Evolutionary conservation across 2,888 invertebrate species (phyloP).

Genomic region (Noctua janthe): DNA sequence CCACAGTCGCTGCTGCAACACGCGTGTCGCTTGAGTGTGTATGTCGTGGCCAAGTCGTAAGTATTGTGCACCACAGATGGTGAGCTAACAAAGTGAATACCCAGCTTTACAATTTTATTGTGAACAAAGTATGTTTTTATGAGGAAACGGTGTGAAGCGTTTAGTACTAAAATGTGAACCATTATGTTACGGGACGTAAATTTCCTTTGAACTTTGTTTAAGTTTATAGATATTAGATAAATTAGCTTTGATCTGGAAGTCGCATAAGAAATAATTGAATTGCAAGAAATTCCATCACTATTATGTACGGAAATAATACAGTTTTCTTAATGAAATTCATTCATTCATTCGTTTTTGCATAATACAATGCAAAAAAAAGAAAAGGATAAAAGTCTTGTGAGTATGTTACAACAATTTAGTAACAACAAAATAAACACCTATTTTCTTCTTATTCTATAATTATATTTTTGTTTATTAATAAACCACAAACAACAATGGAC

Average conservation of each 20-base stretch:
- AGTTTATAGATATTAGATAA: neutral
- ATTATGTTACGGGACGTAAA: neutral
- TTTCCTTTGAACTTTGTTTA: neutral
- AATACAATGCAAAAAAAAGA: neutral
- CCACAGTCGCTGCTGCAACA: neutral
- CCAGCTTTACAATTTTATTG: slow-evolving; percentile 38
- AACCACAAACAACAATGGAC: slow-evolving; percentile 6
- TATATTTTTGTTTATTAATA: neutral
- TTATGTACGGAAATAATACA: neutral
- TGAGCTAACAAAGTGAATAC: neutral
- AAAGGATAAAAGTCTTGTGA: neutral
- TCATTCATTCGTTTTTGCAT: neutral
- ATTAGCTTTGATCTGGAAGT: neutral
- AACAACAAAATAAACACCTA: neutral
- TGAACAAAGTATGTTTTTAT: slow-evolving; percentile 39
- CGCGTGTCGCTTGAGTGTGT: neutral
- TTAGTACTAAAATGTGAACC: slow-evolving; percentile 21
- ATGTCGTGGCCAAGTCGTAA: neutral
- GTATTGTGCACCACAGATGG: neutral
- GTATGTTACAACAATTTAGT: neutral
- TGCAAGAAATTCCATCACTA: neutral
- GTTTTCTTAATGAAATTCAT: neutral
- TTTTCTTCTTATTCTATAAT: neutral
- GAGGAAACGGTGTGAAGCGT: neutral
- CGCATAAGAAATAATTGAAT: slow-evolving; percentile 8